Conservation (phyloP, 2,113 vertebrate species). For the Rhinolophus sinicus region DNA sequence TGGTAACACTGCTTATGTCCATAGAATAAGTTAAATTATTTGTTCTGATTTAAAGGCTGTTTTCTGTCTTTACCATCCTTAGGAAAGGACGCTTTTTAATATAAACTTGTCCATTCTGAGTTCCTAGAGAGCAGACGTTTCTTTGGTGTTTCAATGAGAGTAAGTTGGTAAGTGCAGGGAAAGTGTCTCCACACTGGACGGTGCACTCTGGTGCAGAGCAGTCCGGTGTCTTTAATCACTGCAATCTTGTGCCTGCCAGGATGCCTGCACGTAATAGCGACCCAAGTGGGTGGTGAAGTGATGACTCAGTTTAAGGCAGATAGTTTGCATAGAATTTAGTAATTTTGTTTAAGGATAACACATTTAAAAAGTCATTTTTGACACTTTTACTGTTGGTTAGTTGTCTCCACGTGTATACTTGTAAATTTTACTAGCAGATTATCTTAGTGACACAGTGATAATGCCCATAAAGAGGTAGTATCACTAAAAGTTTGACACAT, state of each 20-base stretch:
- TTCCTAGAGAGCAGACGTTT: background rate
- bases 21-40: background rate
- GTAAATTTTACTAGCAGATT: background rate
- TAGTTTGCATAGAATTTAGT: slow-evolving; percentile 29
- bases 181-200: background rate
- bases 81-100: slow-evolving; percentile 21
- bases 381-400: background rate
- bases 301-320: background rate
- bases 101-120: slow-evolving; percentile 9
- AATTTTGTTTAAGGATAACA: slow-evolving; percentile 19
- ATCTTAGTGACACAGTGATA: slow-evolving; percentile 20
- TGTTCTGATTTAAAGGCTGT: slow-evolving; percentile 1
- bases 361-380: background rate
- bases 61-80: slow-evolving; percentile 34
- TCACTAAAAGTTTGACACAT: background rate
- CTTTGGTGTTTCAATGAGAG: background rate
- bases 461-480: background rate
- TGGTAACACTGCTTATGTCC: slow-evolving; percentile 33
- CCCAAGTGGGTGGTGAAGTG: background rate
- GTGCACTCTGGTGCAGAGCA: background rate
- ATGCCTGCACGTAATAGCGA: background rate
- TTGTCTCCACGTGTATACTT: background rate
- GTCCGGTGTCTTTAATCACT: background rate
- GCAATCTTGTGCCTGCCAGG: background rate
- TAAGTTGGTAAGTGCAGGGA: background rate